These are phyloP conservation scores for Eilema caniola DNA, from an alignment of 2,888 invertebrate genomes.

Conservation along the genomic window DNA sequence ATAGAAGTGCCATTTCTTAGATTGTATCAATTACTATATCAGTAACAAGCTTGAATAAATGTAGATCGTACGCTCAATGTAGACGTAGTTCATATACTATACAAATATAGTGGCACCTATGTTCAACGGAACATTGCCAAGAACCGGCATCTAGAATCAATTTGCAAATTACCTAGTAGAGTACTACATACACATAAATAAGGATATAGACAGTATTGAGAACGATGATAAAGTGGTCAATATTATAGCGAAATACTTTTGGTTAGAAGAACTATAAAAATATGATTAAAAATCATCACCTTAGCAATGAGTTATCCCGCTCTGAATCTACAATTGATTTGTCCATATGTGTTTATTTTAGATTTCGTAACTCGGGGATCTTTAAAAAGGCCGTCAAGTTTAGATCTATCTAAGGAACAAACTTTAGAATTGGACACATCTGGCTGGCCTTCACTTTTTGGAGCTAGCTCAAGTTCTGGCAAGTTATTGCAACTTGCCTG, in stretches of 20 bases:
- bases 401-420: too few species aligned
- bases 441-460: too few species aligned
- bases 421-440: too few species aligned
- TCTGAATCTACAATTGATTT: too few species aligned
- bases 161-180: slow-evolving; percentile 61
- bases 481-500: too few species aligned
- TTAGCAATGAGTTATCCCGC: too few species aligned
- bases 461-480: too few species aligned
- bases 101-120: slow-evolving; percentile 43
- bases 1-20: background rate
- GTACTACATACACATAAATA: slow-evolving; percentile 41
- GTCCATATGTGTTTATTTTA: too few species aligned
- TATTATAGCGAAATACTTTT: background rate
- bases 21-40: slow-evolving; percentile 42
- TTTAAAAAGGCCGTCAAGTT: too few species aligned
- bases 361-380: too few species aligned
- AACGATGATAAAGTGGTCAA: background rate
- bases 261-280: background rate
- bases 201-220: slow-evolving; percentile 23
- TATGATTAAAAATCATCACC: too few species aligned
- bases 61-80: slow-evolving; percentile 40
- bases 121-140: slow-evolving; percentile 55
- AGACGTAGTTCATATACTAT: slow-evolving; percentile 32
- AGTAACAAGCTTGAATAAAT: slow-evolving; percentile 41
- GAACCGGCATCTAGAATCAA: slow-evolving; percentile 59